phyloP scores from a whole-genome alignment of 2,888 invertebrate species.

The Apamea crenata region DNA sequence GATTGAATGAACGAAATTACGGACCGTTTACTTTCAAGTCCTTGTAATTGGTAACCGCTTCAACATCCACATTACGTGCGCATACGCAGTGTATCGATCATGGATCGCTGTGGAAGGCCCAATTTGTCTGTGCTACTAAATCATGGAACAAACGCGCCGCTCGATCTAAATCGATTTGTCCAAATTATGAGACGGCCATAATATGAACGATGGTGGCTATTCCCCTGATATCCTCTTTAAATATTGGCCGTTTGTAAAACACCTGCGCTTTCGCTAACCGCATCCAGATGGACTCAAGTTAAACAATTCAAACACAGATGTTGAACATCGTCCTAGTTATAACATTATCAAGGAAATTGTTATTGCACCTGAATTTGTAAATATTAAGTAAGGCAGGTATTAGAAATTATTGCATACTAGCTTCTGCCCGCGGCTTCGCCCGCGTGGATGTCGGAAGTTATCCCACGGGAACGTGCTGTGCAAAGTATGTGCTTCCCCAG shows the following conservation, averaged over 20 bases:
- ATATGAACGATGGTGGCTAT: conserved; percentile 69
- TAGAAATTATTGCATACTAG: neutral
- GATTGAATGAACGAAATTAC: conserved; percentile 83
- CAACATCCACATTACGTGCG: conserved; percentile 81
- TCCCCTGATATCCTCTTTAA: conserved; percentile 76
- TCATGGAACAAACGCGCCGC: conserved; percentile 88
- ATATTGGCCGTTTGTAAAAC: conserved; percentile 78
- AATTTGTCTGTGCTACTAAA: conserved; percentile 89
- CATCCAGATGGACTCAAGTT: conserved; percentile 29
- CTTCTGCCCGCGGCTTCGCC: too few relatives aligned
- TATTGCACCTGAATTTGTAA: conserved; percentile 36
- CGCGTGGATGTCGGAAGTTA: too few relatives aligned
- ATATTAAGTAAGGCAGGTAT: conserved; percentile 14
- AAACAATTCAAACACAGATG: conserved; percentile 46
- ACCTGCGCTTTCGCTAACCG: conserved; percentile 74
- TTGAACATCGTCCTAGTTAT: conserved; percentile 11
- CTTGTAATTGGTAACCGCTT: conserved; percentile 86
- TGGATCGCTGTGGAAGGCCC: conserved; percentile 76
- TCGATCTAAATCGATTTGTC: conserved; percentile 89
- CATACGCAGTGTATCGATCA: conserved; percentile 79
- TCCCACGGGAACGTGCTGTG: too few relatives aligned
- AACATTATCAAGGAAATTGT: conserved; percentile 1
- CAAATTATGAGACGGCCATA: conserved; percentile 82
- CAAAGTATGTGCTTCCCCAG: too few relatives aligned
- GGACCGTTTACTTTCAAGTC: conserved; percentile 85